Conservation (phyloP, 2,113 vertebrate species). For the Nerophis lumbriciformis region DNA sequence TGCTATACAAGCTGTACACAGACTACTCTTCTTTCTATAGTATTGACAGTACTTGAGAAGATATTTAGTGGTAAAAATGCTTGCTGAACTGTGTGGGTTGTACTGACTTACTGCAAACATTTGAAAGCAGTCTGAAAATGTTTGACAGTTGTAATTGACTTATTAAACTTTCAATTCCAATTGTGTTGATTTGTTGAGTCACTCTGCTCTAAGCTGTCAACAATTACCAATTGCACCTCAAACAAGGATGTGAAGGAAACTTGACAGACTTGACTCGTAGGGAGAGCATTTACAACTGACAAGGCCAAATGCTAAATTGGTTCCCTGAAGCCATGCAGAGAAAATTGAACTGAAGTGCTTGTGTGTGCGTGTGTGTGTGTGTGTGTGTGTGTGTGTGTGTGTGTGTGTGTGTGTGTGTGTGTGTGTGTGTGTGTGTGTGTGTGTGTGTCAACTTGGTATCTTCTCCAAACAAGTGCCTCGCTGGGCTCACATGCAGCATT, state of each 20-base stretch:
- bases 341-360: neutral
- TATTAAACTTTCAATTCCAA: too few relatives aligned
- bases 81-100: too few relatives aligned
- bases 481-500: slow-evolving; percentile 9
- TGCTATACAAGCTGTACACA: too few relatives aligned
- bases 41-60: too few relatives aligned
- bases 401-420: neutral
- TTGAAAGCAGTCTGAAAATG: neutral
- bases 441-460: neutral
- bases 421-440: neutral
- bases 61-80: too few relatives aligned
- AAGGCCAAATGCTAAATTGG: neutral
- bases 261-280: slow-evolving; percentile 1
- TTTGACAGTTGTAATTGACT: neutral
- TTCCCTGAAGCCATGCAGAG: neutral
- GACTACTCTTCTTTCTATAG: too few relatives aligned
- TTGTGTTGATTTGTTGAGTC: neutral
- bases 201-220: neutral
- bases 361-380: neutral
- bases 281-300: neutral
- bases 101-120: too few relatives aligned
- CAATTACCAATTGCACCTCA: neutral
- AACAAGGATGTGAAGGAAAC: neutral
- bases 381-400: neutral
- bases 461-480: neutral